Base-by-base conservation (phyloP, 1,140 invertebrate genomes). In the Drosophila parabipectinata region DNA sequence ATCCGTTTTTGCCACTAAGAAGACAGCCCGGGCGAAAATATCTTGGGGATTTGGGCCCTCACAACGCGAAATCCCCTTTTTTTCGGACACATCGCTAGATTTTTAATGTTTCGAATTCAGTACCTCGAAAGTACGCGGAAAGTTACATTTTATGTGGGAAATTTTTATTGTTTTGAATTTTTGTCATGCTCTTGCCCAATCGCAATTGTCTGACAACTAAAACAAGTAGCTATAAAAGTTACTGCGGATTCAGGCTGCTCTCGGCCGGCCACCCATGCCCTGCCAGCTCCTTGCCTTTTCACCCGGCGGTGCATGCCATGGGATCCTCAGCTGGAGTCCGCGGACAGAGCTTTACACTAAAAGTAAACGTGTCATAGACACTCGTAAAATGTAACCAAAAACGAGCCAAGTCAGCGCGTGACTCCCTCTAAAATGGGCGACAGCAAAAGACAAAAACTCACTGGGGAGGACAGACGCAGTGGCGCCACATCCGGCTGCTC, bases 141-240 rank as follows among this genome's bases (percentile, higher is more conserved):
- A 52, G 62, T 66, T 60, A 72, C 62, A 77, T 81, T 83, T 83
- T 84, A 83, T 84, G 75, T 62, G 52, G 55, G 60, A 64, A 73
- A 83, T 83, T 83, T 83, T 84, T 83, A 83, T 84, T 84, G 77
- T 83, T 83, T 84, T 83, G 76, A 79, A 83, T 72, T 83, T 76
- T 76, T 39, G 45, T 48, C 52, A 52, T 34, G 47, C 51, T 12
- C 6, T 14, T 34, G 10, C 18, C 52, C 51, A 52, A 48, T 53
- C 51, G 59, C 45, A 39, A 62, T 59, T 58, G 52, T 62, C 55
- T 54, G 39, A 69, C 48, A 67, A 51, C 57, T 73, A 66, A 59
- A 45, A 66, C 32, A 60, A 72, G 47, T 72, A 52, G 66, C 28
- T 67, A 80, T 73, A 68, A 81, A 76, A 68, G 28, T 44, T 44